These are phyloP conservation scores for Chionodraco myersi DNA, from an alignment of 2,113 vertebrate genomes.

Conservation along the genomic window DNA sequence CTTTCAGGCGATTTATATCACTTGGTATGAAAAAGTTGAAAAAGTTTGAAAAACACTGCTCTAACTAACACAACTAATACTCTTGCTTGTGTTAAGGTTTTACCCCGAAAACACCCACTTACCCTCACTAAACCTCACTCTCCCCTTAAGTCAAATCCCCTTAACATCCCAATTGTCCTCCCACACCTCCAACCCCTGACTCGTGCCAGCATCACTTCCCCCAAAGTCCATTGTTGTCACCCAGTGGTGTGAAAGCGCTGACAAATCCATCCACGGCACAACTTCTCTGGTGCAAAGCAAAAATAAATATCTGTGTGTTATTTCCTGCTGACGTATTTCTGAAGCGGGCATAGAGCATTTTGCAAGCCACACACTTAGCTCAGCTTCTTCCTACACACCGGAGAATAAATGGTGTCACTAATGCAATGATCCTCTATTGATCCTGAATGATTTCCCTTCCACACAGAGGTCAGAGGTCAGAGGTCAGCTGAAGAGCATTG, in stretches of 20 bases:
- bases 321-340: constrained; percentile 22
- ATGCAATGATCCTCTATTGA: constrained; percentile 35
- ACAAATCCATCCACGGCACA: neutral
- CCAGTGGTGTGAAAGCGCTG: neutral
- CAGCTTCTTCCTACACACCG: constrained; percentile 11
- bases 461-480: constrained; percentile 30
- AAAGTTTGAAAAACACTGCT: too few species aligned
- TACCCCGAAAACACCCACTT: neutral
- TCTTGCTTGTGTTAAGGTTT: neutral
- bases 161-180: constrained; percentile 40
- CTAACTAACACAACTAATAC: neutral
- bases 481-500: constrained; percentile 12
- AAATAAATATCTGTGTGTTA: neutral
- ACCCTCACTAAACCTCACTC: neutral
- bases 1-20: too few species aligned
- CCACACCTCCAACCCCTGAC: constrained; percentile 29
- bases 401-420: constrained; percentile 8
- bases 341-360: neutral
- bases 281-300: constrained; percentile 1
- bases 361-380: constrained; percentile 1
- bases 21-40: too few species aligned
- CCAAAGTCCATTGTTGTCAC: constrained; percentile 21
- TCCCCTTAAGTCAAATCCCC: constrained; percentile 23
- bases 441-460: constrained; percentile 13
- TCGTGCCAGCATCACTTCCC: constrained; percentile 26